Conservation (phyloP, 2,797 vertebrate species). For the Periparus ater region DNA sequence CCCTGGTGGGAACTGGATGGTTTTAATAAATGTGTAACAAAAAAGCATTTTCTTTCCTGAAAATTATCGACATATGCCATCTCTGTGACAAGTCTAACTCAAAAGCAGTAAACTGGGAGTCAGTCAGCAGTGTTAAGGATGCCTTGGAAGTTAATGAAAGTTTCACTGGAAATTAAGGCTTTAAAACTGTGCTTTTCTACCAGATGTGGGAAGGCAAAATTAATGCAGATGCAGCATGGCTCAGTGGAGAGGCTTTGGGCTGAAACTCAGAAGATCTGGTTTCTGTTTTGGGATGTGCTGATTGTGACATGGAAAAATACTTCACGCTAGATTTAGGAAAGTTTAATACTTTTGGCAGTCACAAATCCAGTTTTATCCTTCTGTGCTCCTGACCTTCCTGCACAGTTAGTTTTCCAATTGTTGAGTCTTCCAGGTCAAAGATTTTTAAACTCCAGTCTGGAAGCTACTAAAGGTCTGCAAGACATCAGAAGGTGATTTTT, state of each 20-base stretch:
- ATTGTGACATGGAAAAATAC: not conserved
- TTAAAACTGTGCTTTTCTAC: not conserved
- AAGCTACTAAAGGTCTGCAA: not conserved
- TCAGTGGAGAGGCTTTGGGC: not conserved
- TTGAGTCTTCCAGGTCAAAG: not conserved
- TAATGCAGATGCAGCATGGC: not conserved
- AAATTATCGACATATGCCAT: not conserved
- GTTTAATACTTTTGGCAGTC: not conserved
- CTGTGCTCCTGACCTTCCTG: not conserved
- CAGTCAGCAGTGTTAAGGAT: not conserved
- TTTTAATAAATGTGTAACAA: not conserved
- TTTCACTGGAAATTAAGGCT: not conserved
- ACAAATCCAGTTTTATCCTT: not conserved
- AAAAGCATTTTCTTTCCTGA: not conserved
- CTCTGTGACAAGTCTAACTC: not conserved
- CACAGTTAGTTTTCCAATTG: not conserved
- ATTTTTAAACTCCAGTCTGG: not conserved
- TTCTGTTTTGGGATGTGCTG: slow-evolving; percentile 2
- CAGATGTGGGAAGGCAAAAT: not conserved
- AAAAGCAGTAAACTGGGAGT: not conserved
- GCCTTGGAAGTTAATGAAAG: not conserved
- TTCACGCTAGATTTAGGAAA: not conserved
- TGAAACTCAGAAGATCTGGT: not conserved
- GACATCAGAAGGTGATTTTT: not conserved
- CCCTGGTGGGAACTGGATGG: not conserved